Percentiles rank a stretch among this genome's conserved stretches.
These are phyloP conservation scores for Folsomia candida DNA, from an alignment of 2,888 invertebrate genomes.

Conservation along the genomic window DNA sequence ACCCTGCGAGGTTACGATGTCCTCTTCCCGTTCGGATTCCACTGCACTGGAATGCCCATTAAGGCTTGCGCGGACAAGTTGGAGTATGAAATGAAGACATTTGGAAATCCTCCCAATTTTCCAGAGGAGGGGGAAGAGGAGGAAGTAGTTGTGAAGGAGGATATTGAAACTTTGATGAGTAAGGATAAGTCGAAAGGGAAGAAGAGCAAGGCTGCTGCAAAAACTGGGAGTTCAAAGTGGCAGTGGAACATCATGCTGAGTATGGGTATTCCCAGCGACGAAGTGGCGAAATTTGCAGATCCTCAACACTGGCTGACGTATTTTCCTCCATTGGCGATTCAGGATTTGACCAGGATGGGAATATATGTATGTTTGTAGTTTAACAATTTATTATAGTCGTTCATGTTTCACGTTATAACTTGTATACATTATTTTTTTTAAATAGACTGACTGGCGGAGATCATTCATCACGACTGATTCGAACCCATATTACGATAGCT, in stretches of 20 bases:
- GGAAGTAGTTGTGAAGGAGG: slow-evolving; percentile 56
- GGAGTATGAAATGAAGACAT: slow-evolving; percentile 85
- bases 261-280: slow-evolving; percentile 83
- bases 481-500: slow-evolving; percentile 96
- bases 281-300: slow-evolving; percentile 88
- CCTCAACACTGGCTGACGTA: slow-evolving; percentile 91
- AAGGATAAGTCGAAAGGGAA: slow-evolving; percentile 91
- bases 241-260: slow-evolving; percentile 99
- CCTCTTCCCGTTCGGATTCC: slow-evolving; percentile 96
- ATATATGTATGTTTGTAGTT: slow-evolving; percentile 67
- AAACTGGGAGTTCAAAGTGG: slow-evolving; percentile 81
- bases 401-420: too few relatives aligned
- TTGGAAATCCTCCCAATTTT: slow-evolving; percentile 89
- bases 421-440: slow-evolving; percentile 12
- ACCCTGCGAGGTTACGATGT: slow-evolving; percentile 86
- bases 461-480: slow-evolving; percentile 98
- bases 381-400: slow-evolving; percentile 21
- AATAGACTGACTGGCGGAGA: slow-evolving; percentile 91
- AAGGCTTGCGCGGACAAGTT: slow-evolving; percentile 98
- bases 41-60: slow-evolving; percentile 99
- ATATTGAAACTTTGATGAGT: slow-evolving; percentile 56
- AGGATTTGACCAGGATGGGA: slow-evolving; percentile 85
- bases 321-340: slow-evolving; percentile 85
- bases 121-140: slow-evolving; percentile 62
- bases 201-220: slow-evolving; percentile 92